Percentiles rank a stretch among this genome's conserved stretches.
phyloP scores from a whole-genome alignment of 2,113 vertebrate species.

The Mobula birostris region DNA sequence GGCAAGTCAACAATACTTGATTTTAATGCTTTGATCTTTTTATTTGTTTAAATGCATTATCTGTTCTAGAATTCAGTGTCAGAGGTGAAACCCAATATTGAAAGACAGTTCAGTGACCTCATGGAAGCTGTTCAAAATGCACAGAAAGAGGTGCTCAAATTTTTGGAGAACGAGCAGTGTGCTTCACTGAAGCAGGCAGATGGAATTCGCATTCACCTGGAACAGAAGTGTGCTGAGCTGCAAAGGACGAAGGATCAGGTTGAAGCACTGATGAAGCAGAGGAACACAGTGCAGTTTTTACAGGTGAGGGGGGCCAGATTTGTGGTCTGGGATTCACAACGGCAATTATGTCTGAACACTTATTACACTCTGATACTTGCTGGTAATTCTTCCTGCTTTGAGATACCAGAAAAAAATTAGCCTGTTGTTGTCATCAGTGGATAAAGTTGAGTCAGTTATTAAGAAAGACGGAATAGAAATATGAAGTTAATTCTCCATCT shows the following conservation, averaged over 20 bases:
- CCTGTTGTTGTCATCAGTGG: not conserved
- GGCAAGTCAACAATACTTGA: not conserved
- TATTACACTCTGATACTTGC: not conserved
- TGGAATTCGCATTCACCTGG: slow-evolving; percentile 57
- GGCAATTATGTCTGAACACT: not conserved
- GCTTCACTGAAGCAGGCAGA: slow-evolving; percentile 59
- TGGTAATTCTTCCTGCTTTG: not conserved
- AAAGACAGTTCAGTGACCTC: slow-evolving; percentile 63
- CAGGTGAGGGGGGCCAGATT: slow-evolving; percentile 48
- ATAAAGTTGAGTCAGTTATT: not conserved
- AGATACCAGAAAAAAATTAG: not conserved
- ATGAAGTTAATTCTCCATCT: not conserved
- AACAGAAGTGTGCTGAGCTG: slow-evolving; percentile 51
- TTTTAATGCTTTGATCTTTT: not conserved
- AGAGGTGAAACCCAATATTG: slow-evolving; percentile 59
- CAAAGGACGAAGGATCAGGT: slow-evolving; percentile 51
- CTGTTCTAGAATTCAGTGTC: slow-evolving; percentile 61
- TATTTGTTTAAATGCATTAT: not conserved
- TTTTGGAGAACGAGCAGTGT: slow-evolving; percentile 65
- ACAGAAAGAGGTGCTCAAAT: slow-evolving; percentile 56
- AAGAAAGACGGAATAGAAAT: not conserved
- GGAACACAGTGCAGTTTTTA: slow-evolving; percentile 58
- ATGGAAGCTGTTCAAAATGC: slow-evolving; percentile 57
- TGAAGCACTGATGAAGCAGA: slow-evolving; percentile 51
- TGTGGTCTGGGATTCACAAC: not conserved